Conservation (phyloP, 2,797 vertebrate genomes). For the Helostoma temminkii region DNA sequence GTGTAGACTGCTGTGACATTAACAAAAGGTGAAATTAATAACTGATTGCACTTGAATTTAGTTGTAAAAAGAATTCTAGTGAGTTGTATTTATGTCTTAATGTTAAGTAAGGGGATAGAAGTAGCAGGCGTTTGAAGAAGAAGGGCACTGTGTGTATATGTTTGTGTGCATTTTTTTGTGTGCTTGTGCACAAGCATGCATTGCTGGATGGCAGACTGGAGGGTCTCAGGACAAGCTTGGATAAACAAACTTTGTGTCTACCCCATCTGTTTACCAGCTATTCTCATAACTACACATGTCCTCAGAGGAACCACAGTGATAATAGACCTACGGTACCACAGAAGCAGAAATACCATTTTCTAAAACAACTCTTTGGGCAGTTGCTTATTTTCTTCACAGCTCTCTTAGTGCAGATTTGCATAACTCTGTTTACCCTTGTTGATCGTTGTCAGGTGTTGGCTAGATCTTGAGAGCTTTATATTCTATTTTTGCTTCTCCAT, state of each 20-base stretch:
- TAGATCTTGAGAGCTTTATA: slow-evolving; percentile 47
- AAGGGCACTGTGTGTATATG: slow-evolving; percentile 44
- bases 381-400: slow-evolving; percentile 73
- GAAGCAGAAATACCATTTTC: slow-evolving; percentile 62
- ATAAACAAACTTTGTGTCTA: slow-evolving; percentile 78
- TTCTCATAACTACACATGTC: slow-evolving; percentile 69
- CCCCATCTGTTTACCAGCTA: slow-evolving; percentile 78
- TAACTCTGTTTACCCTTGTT: slow-evolving; percentile 61
- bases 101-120: slow-evolving; percentile 52
- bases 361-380: slow-evolving; percentile 69
- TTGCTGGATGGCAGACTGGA: slow-evolving; percentile 71
- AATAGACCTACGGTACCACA: slow-evolving; percentile 59
- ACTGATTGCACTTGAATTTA: slow-evolving; percentile 86
- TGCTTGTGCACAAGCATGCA: slow-evolving; percentile 57
- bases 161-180: slow-evolving; percentile 10
- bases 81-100: slow-evolving; percentile 78
- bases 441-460: slow-evolving; percentile 61
- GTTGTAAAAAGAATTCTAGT: slow-evolving; percentile 62
- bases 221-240: slow-evolving; percentile 82
- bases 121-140: slow-evolving; percentile 34
- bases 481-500: slow-evolving; percentile 58
- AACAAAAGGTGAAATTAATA: slow-evolving; percentile 59
- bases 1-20: slow-evolving; percentile 61
- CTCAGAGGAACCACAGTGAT: slow-evolving; percentile 62
- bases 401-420: slow-evolving; percentile 72